Base-by-base conservation (phyloP, 2,797 vertebrate genomes). In the Cryptoprocta ferox region DNA sequence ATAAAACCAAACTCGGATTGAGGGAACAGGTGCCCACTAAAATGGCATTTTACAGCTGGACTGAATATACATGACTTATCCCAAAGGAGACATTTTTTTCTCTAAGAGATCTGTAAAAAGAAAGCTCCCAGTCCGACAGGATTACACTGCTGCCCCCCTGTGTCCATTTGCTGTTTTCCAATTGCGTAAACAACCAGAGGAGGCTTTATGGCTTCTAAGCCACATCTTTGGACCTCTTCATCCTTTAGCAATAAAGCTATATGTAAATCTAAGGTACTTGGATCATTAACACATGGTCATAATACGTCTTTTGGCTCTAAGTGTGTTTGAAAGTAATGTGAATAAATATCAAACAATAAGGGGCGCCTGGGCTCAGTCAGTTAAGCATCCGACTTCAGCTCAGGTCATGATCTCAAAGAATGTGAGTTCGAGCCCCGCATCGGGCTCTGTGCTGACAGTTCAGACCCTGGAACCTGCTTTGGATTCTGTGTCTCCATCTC, bases 141-240 rank as follows among this genome's bases (percentile, higher is more conserved):
- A 71, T 56, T 94, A 85, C 24, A 4, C 26, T 80, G 89, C 97
- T 98, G 98, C 95, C 97, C 97, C 97, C 93, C 48, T 83, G 83
- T 97, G 98, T 97, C 80, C 84, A 89, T 26, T 96, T 75, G 15
- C n/a, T 66, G 96, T 97, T 97, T 92, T 94, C 63, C 30, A 35
- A 92, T 32, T 95, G 78, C 16, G 89, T 61, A 92, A 97, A 95
- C 6, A 89, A 11, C 11, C n/a, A 3, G 70, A 56, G 3, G 13
- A 42, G 11, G 42, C 50, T 48, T 71, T 30, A 66, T 32, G 83
- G 28, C 18, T 59, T 92, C 53, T 39, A 73, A 84, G 48, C 12
- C 35, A 39, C 91, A 89, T 75, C 35, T 71, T 4, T 30, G 28
- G 26, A 11, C 63, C 13, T 83, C 56, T 56, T 56, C 53, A 56